Base-by-base conservation (phyloP, 2,113 vertebrate species). In the Phalacrocorax aristotelis region DNA sequence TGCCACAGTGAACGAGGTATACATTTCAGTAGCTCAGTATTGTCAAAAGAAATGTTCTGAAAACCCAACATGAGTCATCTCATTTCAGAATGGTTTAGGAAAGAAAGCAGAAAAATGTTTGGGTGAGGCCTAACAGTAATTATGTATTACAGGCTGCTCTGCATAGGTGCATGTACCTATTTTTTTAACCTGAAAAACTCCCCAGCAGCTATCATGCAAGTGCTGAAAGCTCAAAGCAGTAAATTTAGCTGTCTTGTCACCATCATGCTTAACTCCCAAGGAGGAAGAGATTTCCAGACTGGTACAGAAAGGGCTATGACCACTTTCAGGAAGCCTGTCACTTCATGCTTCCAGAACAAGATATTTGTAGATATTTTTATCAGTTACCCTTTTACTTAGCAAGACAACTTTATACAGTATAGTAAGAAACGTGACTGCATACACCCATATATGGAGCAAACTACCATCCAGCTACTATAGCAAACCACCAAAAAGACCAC, bases 31-130 rank as follows among this genome's bases (percentile, higher is more conserved):
- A 89, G 61, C 60, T 94, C 72, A 12, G 30, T 9, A 30, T 36
- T 84, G 90, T 87, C 90, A 94, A 61, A 94, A 95, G 78, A 74
- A 74, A 70, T 32, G 22, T 75, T 87, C 94, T 78, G 55, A 91
- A 89, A 95, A 84, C 5, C 54, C 51, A 87, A 15, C 0, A 0
- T 89, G 87, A 96, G 87, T 91, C 95, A 94, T 70, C 81, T 93
- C 60, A 17, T 81, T 89, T 84, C 90, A 84, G 74, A 84, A 82
- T 2, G 11, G 46, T 64, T 95, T 90, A 90, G 70, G 57, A 90
- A 76, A 91, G 88, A 46, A 76, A 93, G 82, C 17, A 83, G 52
- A 68, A 94, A 42, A 93, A 34, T 78, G 75, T 93, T 91, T 96
- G 92, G 85, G 92, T 93, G 81, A 93, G 72, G 72, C 46, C 72